Conservation (phyloP, 1,140 invertebrate genomes). For the Leucophenga varia region DNA sequence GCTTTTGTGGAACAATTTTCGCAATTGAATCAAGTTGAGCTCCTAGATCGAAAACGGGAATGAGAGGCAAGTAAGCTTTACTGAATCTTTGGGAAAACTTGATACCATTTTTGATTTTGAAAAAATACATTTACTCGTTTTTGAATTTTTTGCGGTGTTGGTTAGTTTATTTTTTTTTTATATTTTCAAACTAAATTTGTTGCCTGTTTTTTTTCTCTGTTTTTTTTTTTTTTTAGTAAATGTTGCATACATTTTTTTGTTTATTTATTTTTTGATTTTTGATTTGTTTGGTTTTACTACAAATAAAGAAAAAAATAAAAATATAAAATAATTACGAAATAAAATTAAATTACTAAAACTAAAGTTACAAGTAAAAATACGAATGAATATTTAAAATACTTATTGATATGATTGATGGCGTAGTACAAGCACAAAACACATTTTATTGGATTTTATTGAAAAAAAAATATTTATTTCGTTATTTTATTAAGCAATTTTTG, state of each 20-base stretch:
- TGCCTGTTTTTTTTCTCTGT: slow-evolving; percentile 31
- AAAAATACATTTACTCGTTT: slow-evolving; percentile 22
- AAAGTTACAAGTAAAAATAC: too few species aligned
- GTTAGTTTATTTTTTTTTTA: slow-evolving; percentile 18
- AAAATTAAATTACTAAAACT: too few species aligned
- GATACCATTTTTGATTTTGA: slow-evolving; percentile 54
- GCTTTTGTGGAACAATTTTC: slow-evolving; percentile 54
- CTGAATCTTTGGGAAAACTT: slow-evolving; percentile 56
- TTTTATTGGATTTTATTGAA: too few species aligned
- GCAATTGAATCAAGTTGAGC: slow-evolving; percentile 57
- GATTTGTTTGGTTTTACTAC: slow-evolving; percentile 29
- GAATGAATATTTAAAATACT: too few species aligned
- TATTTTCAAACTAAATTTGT: slow-evolving; percentile 24
- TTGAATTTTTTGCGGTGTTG: slow-evolving; percentile 15
- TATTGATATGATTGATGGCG: too few species aligned
- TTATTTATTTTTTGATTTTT: slow-evolving; percentile 38
- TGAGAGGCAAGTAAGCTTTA: slow-evolving; percentile 57
- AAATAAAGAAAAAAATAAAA: too few species aligned
- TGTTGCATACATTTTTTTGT: slow-evolving; percentile 52
- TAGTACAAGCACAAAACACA: too few species aligned
- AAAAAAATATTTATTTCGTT: too few species aligned
- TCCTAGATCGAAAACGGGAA: slow-evolving; percentile 57
- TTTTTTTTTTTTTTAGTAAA: slow-evolving; percentile 46
- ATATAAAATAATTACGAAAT: too few species aligned
- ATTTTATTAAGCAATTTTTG: too few species aligned